A percentile compares a stretch with the other conserved stretches of the same genome.
These are phyloP conservation scores for Taeniopygia guttata DNA, from an alignment of 2,797 vertebrate genomes.

Conservation along the genomic window DNA sequence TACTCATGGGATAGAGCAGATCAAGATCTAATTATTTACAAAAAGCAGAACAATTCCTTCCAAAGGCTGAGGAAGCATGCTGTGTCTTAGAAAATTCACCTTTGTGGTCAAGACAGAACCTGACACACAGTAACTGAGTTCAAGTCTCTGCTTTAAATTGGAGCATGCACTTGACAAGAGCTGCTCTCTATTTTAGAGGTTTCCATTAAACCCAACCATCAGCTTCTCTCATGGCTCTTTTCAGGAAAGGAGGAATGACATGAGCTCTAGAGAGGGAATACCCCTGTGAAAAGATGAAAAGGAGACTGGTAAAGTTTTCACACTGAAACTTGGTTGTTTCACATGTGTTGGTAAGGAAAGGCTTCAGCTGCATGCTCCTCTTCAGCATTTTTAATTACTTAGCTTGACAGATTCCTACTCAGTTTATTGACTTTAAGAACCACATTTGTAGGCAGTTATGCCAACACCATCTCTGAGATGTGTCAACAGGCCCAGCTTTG, in stretches of 20 bases:
- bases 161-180: background rate
- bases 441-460: background rate
- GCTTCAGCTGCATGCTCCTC: background rate
- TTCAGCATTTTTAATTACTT: background rate
- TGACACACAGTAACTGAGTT: background rate
- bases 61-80: background rate
- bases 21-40: constrained; percentile 39
- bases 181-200: background rate
- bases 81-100: background rate
- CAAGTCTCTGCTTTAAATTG: background rate
- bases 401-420: background rate
- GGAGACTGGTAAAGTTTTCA: background rate
- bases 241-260: background rate
- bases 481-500: background rate
- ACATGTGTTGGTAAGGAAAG: background rate
- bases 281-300: background rate
- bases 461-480: background rate
- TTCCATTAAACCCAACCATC: background rate
- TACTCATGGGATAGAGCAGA: background rate
- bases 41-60: background rate
- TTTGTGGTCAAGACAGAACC: background rate
- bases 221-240: background rate
- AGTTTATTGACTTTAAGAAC: background rate
- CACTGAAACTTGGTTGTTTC: background rate
- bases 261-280: background rate